phyloP scores from a whole-genome alignment of 2,797 vertebrate genomes.

The Gila robusta region DNA sequence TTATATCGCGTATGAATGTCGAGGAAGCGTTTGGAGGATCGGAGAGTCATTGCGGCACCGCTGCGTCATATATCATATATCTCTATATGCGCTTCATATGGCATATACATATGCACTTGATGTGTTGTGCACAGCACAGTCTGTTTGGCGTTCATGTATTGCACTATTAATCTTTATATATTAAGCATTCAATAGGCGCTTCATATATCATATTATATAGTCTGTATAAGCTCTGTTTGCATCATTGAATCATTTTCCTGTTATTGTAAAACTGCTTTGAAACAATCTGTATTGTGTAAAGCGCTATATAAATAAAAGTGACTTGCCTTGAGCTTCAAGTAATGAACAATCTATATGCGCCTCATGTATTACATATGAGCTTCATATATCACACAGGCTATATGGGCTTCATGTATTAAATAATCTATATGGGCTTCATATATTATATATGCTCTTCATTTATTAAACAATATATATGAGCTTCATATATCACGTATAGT shows the following conservation, averaged over 20 bases:
- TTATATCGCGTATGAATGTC: background rate
- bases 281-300: background rate
- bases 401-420: background rate
- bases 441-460: background rate
- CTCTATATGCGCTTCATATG: background rate
- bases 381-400: background rate
- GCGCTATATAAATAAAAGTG: background rate
- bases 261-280: background rate
- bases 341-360: background rate
- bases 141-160: background rate
- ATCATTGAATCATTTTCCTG: background rate
- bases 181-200: background rate
- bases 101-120: background rate
- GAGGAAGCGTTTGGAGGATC: constrained; percentile 44
- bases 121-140: background rate
- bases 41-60: constrained; percentile 80
- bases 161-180: background rate
- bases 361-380: background rate
- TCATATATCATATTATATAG: background rate
- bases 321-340: background rate
- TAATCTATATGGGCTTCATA: too few relatives aligned
- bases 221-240: background rate
- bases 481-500: background rate
- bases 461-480: background rate
- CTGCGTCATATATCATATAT: constrained; percentile 70